A percentile compares a stretch with the other conserved stretches of the same genome.
Evolutionary conservation across 2,797 vertebrate genomes (phyloP).

Genomic region (Poeciliopsis paucimaculata): DNA sequence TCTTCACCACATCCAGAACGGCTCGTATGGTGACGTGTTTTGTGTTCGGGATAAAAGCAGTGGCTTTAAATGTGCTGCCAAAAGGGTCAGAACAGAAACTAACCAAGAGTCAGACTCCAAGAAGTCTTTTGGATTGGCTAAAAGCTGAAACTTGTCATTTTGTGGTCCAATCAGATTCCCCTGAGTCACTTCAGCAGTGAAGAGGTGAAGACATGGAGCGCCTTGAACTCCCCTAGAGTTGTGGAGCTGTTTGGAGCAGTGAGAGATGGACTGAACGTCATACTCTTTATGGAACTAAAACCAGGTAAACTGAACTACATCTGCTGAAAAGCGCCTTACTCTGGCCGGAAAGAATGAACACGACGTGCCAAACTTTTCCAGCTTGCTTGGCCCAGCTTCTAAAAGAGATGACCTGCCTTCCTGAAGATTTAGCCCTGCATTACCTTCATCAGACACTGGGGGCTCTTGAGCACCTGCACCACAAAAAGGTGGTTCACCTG

Average conservation of each 20-base stretch:
- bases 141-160: not conserved
- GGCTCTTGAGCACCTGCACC: slow-evolving; percentile 91
- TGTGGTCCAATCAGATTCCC: slow-evolving; percentile 81
- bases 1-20: slow-evolving; percentile 86
- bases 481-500: slow-evolving; percentile 86
- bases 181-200: slow-evolving; percentile 86
- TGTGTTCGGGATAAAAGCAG: slow-evolving; percentile 88
- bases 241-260: slow-evolving; percentile 92
- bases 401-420: slow-evolving; percentile 82
- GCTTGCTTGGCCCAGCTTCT: slow-evolving; percentile 90
- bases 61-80: slow-evolving; percentile 91
- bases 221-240: slow-evolving; percentile 83
- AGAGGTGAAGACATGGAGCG: slow-evolving; percentile 89
- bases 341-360: not conserved
- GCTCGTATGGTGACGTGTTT: slow-evolving; percentile 94
- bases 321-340: accelerated
- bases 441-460: slow-evolving; percentile 89
- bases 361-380: slow-evolving; percentile 44
- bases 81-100: slow-evolving; percentile 83
- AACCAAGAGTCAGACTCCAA: slow-evolving; percentile 9
- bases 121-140: not conserved
- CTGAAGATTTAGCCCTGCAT: slow-evolving; percentile 90
- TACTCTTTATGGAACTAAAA: slow-evolving; percentile 95
- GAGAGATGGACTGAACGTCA: slow-evolving; percentile 87
- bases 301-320: slow-evolving; percentile 80